These are phyloP conservation scores for Drosophila acutilabella DNA, from an alignment of 2,888 invertebrate species.

Conservation along the genomic window DNA sequence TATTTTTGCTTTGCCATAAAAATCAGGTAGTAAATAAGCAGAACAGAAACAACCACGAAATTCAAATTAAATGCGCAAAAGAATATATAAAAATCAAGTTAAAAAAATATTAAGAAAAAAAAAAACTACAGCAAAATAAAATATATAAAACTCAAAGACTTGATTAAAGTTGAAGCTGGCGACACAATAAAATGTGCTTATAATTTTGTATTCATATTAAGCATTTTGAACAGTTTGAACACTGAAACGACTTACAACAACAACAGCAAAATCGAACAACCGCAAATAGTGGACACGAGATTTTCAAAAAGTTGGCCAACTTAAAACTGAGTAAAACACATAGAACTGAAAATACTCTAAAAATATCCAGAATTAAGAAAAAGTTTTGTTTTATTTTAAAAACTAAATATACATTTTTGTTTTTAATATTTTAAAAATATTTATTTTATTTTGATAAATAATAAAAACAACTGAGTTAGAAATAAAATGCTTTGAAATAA, in stretches of 20 bases:
- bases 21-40: constrained; percentile 62
- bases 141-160: constrained; percentile 32
- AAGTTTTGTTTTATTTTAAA: too few species aligned
- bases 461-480: too few species aligned
- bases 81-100: constrained; percentile 61
- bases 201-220: constrained; percentile 63
- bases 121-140: constrained; percentile 8
- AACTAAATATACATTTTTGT: too few species aligned
- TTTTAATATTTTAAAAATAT: background rate
- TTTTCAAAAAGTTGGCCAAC: constrained; percentile 48
- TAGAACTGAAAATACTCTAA: constrained; percentile 28
- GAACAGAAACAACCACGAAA: constrained; percentile 44
- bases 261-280: constrained; percentile 20
- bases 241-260: constrained; percentile 32
- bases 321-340: background rate
- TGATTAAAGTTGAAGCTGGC: constrained; percentile 65
- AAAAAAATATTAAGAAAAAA: constrained; percentile 28
- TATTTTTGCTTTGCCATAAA: constrained; percentile 58
- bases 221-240: constrained; percentile 48
- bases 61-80: constrained; percentile 70
- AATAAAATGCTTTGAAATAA: too few species aligned
- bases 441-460: background rate
- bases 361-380: background rate
- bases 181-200: constrained; percentile 68
- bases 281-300: constrained; percentile 42